Conservation (phyloP, 2,797 vertebrate species). For the Setipinna tenuifilis region DNA sequence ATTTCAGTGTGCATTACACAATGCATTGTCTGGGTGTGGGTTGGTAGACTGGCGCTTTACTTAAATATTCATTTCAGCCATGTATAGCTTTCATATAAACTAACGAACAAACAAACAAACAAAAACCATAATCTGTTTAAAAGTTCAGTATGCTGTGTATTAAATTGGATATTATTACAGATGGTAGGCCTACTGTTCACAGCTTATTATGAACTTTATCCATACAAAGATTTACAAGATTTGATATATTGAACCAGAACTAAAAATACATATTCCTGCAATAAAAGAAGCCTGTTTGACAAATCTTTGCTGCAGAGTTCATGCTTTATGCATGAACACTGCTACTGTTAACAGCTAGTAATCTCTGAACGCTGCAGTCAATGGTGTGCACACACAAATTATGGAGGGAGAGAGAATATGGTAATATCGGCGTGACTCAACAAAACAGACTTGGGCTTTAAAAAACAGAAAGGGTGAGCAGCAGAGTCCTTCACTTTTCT, state of each 20-base stretch:
- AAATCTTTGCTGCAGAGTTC: conserved; percentile 7
- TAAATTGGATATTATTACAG: neutral
- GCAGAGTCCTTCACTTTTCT: conserved; percentile 21
- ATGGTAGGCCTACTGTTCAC: neutral
- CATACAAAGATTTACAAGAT: neutral
- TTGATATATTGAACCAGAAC: neutral
- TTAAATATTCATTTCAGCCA: too few relatives aligned
- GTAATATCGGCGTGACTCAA: conserved; percentile 39
- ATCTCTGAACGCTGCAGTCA: conserved; percentile 22
- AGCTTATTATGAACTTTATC: neutral
- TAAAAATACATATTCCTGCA: neutral
- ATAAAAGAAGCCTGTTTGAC: neutral
- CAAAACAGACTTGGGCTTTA: conserved; percentile 22
- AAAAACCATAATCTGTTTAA: neutral
- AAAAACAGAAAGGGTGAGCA: neutral
- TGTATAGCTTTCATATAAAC: neutral
- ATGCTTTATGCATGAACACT: neutral
- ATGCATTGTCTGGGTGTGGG: too few relatives aligned
- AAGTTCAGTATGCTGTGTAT: too few relatives aligned
- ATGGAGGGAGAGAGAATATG: conserved; percentile 36
- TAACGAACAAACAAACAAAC: neutral
- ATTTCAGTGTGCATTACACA: too few relatives aligned
- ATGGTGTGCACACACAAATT: neutral
- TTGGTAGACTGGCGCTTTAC: too few relatives aligned
- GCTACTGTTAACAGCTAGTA: neutral